Conservation (phyloP, 1,140 invertebrate genomes). For the Drosophila kurseongensis region DNA sequence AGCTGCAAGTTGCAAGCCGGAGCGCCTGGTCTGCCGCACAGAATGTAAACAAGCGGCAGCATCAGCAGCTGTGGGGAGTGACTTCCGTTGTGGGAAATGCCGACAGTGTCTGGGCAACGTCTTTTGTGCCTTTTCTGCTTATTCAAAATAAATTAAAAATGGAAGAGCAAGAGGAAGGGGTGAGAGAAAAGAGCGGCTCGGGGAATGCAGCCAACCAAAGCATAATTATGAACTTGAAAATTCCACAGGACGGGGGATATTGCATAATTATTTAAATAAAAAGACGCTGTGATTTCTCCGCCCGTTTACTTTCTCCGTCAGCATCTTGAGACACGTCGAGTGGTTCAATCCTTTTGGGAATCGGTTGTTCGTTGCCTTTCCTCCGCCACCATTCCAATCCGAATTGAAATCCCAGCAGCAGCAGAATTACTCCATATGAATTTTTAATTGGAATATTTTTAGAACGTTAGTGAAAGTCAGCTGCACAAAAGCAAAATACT, state of each 20-base stretch:
- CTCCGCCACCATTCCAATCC: not conserved
- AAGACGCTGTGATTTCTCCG: conserved; percentile 39
- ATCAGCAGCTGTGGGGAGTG: conserved; percentile 58
- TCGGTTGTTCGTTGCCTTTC: not conserved
- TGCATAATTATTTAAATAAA: conserved; percentile 78
- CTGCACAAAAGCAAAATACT: conserved; percentile 14
- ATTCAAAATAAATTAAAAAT: conserved; percentile 80
- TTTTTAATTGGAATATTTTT: conserved; percentile 51
- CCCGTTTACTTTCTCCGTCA: conserved; percentile 55
- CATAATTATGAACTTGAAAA: conserved; percentile 82
- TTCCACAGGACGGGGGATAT: conserved; percentile 47
- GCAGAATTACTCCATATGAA: conserved; percentile 35
- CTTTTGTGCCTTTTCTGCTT: conserved; percentile 65
- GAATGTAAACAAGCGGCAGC: conserved; percentile 55
- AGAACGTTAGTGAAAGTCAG: conserved; percentile 23
- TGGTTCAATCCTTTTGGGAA: conserved; percentile 46
- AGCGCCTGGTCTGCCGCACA: conserved; percentile 52
- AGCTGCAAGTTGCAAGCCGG: not conserved
- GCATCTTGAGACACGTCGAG: conserved; percentile 76
- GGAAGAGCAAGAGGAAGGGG: conserved; percentile 50
- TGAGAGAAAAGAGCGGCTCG: not conserved
- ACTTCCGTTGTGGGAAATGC: conserved; percentile 81
- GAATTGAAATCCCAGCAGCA: conserved; percentile 7
- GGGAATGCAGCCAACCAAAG: conserved; percentile 42
- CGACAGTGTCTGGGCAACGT: conserved; percentile 59